A percentile compares a stretch with the other conserved stretches of the same genome.
Evolutionary conservation across 2,888 invertebrate genomes (phyloP).

Genomic region (Hypomecis atomaria): DNA sequence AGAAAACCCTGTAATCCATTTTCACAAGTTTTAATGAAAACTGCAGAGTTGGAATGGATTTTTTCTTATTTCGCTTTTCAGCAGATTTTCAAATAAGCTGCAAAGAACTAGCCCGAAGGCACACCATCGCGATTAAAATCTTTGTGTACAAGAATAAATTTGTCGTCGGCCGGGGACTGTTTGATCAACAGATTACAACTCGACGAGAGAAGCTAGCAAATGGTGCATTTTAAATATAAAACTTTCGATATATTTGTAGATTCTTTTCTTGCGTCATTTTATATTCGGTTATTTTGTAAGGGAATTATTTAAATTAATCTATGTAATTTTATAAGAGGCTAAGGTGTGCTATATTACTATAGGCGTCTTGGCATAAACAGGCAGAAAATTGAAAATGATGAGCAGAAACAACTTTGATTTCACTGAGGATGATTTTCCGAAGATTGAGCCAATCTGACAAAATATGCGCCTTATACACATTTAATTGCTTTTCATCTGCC

Average conservation of each 20-base stretch:
- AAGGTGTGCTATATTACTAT: too few species aligned
- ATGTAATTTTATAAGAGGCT: too few species aligned
- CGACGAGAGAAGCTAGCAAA: constrained; percentile 62
- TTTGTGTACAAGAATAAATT: constrained; percentile 76
- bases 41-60: constrained; percentile 1
- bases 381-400: too few species aligned
- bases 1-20: background rate
- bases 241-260: constrained; percentile 47
- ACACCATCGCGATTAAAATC: constrained; percentile 69
- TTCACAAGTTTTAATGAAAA: constrained; percentile 7
- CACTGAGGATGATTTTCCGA: too few species aligned
- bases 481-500: too few species aligned
- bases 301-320: too few species aligned
- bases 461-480: too few species aligned
- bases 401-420: too few species aligned
- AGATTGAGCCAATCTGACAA: too few species aligned
- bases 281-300: background rate
- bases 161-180: constrained; percentile 71
- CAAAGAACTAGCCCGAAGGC: constrained; percentile 49
- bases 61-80: constrained; percentile 3
- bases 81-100: constrained; percentile 22
- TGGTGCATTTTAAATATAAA: constrained; percentile 66
- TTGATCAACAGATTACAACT: constrained; percentile 79
- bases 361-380: too few species aligned
- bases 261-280: constrained; percentile 40